Evolutionary conservation across 1,140 invertebrate species (phyloP), one percentile per base, ranked within the genome.

Genomic region (Protaetia brevitarsis): DNA sequence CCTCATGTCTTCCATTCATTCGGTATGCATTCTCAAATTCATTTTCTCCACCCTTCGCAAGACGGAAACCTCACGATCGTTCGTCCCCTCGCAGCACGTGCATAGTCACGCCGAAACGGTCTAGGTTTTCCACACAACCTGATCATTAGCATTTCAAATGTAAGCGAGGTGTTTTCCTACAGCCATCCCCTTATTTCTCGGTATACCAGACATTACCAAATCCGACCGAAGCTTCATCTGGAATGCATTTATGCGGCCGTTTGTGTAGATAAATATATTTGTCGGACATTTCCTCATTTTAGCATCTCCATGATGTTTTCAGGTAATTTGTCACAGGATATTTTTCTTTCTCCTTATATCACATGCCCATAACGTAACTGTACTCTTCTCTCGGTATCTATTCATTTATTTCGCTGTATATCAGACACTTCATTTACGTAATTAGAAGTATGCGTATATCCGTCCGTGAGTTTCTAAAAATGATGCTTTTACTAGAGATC

Each of bases 71-170:
- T n/a, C n/a, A n/a, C n/a, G n/a, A n/a, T n/a, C n/a, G n/a, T n/a
- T n/a, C n/a, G n/a, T n/a, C n/a, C 41, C 41, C 41, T 51, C 41
- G 13, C 19, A 51, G 26, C 41, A 51, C 41, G 41, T 51, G 41
- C 41, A 51, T 19, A 51, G 16, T 23, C 41, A 23, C 21, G 41
- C 21, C 41, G 19, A 51, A 51, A 51, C 41, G 41, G 41, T 51
- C 41, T 51, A 51, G 41, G 41, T 51, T 51, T 51, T 51, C 41
- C 41, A 51, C 41, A 51, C 19, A 51, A 51, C 41, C 41, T 51
- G 41, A 51, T 51, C 41, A 51, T 51, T 51, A 51, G 41, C 41
- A 51, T 51, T 51, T 51, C 41, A 51, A 51, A 51, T 51, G 19
- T 19, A 51, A 51, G 41, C 41, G 41, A 51, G 41, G 41, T 51